A percentile compares a stretch with the other conserved stretches of the same genome.
Evolutionary conservation across 2,113 vertebrate species (phyloP).

Genomic region (Antigone vipio): DNA sequence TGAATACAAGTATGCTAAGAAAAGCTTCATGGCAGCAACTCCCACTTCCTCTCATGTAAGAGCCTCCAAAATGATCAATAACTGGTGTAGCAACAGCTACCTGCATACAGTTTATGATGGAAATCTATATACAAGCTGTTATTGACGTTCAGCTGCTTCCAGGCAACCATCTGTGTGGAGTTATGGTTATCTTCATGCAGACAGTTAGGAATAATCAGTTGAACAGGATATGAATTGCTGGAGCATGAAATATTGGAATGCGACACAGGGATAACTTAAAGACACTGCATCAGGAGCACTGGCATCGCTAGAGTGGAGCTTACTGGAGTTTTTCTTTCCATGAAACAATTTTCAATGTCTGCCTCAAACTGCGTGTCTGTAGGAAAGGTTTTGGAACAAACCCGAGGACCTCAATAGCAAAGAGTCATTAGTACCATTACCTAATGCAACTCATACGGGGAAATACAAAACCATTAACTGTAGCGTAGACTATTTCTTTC

Average conservation of each 20-base stretch:
- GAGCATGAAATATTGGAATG: not conserved
- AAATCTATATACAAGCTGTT: not conserved
- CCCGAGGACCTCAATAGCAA: not conserved
- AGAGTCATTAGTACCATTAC: not conserved
- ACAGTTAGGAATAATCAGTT: not conserved
- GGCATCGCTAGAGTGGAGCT: not conserved
- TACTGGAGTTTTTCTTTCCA: not conserved
- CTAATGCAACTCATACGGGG: not conserved
- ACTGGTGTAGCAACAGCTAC: not conserved
- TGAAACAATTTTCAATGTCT: not conserved
- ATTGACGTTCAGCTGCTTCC: not conserved
- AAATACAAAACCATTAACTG: not conserved
- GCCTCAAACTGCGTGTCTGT: not conserved
- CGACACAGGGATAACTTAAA: not conserved
- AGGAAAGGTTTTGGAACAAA: not conserved
- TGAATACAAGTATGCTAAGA: not conserved
- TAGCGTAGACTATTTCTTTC: not conserved
- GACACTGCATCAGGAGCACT: accelerated
- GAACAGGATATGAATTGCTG: not conserved
- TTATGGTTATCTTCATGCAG: not conserved
- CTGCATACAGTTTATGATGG: not conserved
- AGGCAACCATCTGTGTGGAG: not conserved
- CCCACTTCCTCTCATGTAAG: not conserved
- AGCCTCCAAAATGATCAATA: not conserved
- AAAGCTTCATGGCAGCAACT: not conserved